Evolutionary conservation across 2,888 invertebrate species (phyloP).

Genomic region (Oscheius sp.): DNA sequence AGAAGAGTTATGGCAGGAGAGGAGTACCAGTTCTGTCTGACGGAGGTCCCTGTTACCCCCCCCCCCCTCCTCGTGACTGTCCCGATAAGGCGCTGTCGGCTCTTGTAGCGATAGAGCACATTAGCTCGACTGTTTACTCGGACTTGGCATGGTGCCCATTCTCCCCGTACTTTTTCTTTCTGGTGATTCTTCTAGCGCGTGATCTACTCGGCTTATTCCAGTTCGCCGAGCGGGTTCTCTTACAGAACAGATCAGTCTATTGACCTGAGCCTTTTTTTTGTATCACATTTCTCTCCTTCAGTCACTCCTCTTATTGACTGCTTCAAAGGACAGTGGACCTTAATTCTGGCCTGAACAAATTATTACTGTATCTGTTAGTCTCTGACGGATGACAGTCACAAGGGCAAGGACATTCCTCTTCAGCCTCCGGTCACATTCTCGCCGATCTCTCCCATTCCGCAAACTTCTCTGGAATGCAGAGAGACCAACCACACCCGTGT

Average conservation of each 20-base stretch:
- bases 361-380: no score
- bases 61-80: constrained; percentile 5
- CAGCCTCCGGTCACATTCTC: not conserved
- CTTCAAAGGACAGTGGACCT: no score
- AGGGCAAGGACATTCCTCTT: not conserved
- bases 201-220: constrained; percentile 22
- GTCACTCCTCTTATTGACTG: no score
- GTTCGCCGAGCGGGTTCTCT: constrained; percentile 4
- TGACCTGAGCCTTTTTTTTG: not conserved
- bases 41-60: not conserved
- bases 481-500: no score
- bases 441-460: no score
- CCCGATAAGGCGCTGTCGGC: constrained; percentile 6
- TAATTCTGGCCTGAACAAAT: no score
- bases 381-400: no score
- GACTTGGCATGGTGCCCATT: not conserved
- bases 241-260: not conserved
- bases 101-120: constrained; percentile 22
- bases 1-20: not conserved
- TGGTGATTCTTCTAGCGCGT: not conserved
- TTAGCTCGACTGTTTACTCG: constrained; percentile 1
- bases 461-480: no score
- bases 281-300: no score
- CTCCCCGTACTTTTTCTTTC: not conserved
- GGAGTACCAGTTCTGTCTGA: not conserved